Percentiles rank a stretch among this genome's conserved stretches.
Evolutionary conservation across 35 echinoderm and acorn worm species (phyloP).

Genomic region (Ophiothrix spiculata): DNA sequence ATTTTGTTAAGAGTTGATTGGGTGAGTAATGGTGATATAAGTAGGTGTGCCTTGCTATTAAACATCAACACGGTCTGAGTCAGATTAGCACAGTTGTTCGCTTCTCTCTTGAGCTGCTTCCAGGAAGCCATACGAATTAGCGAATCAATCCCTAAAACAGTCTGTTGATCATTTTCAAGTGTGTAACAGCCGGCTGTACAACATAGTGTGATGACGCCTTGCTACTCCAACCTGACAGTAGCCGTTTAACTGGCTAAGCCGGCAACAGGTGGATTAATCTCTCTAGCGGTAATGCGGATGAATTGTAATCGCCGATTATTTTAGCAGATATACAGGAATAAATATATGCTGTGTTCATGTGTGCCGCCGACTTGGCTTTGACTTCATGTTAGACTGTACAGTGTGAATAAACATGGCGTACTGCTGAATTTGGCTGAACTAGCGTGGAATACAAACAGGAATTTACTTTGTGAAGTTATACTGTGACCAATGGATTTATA

Average conservation of each 20-base stretch:
- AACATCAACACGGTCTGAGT: neutral
- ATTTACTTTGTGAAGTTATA: too few relatives aligned
- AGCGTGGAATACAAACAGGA: too few relatives aligned
- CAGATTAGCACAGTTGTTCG: neutral
- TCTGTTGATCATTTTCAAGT: neutral
- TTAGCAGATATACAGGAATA: too few relatives aligned
- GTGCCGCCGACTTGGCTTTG: too few relatives aligned
- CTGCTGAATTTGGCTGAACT: too few relatives aligned
- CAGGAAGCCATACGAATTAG: neutral
- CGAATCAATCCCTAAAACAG: neutral
- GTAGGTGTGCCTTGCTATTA: constrained; percentile 3
- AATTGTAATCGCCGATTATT: neutral
- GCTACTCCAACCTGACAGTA: neutral
- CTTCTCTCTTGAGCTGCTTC: neutral
- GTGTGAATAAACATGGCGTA: too few relatives aligned
- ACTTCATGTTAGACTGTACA: too few relatives aligned
- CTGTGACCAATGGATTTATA: too few relatives aligned
- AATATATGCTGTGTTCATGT: too few relatives aligned
- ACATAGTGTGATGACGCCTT: neutral
- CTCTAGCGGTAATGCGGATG: neutral
- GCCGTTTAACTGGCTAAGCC: neutral
- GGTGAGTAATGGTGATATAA: neutral
- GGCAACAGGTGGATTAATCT: neutral
- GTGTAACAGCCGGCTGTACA: neutral
- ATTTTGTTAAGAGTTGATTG: neutral